Base-by-base conservation (phyloP, 53 echinoderm and acorn worm species). In the Holothuria scabra region DNA sequence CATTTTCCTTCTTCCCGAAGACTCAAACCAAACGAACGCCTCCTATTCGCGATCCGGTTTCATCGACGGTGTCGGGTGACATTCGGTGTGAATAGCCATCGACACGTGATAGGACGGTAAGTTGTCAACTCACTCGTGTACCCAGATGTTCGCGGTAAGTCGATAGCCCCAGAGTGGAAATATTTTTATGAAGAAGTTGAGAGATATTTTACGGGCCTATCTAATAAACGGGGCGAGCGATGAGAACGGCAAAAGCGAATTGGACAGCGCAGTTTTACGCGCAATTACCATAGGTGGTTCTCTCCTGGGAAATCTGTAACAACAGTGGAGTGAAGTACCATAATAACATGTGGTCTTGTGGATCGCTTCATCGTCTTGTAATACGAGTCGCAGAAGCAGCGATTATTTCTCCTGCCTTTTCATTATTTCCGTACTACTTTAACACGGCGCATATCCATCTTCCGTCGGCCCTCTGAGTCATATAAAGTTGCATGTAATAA, bases 41-140 rank as follows among this genome's bases (percentile, higher is more conserved):
- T 81, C 57, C 49, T 49, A 87, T 81, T 87, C 48, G 70, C 81
- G 87, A 82, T 65, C 82, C 44, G 70, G 70, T 70, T 70, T 70
- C 70, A 70, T 70, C 70, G 70, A 46, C 46, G 23, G 70, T 41
- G 46, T 70, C 46, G 34, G 25, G 70, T 70, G 70, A 70, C 70
- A 46, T 35, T 70, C 46, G 32, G 70, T 70, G 70, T 46, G 70
- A 70, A 70, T 46, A 70, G 70, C 70, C 46, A 41, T 70, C 70
- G 70, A 70, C 70, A 70, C 46, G 46, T 70, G 70, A 70, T 70
- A 70, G 70, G 70, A 21, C 44, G 70, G 46, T 70, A 70, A 70
- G 70, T 70, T 70, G 70, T 70, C 70, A 70, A 70, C 70, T 21
- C 70, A 70, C 70, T 70, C 70, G 44, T 44, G 33, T 46, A 70